These are phyloP conservation scores for Odocoileus hemionus DNA, from an alignment of 2,113 vertebrate genomes.

Conservation along the genomic window DNA sequence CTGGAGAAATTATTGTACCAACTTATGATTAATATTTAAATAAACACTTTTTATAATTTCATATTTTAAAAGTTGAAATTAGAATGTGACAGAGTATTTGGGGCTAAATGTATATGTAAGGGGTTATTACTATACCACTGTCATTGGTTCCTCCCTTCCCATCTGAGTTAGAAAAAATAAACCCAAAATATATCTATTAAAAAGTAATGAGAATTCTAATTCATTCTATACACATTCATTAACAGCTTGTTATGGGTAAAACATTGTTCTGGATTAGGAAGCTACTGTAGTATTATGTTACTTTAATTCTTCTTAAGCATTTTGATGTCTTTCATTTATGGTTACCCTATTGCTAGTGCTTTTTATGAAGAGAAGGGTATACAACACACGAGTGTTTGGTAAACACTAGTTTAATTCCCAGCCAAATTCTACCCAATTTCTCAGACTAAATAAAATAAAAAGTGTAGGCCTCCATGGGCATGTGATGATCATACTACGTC, in stretches of 20 bases:
- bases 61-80: neutral
- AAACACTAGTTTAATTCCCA: neutral
- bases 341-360: neutral
- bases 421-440: neutral
- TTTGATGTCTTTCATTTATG: neutral
- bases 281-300: neutral
- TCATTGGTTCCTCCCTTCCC: neutral
- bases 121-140: neutral
- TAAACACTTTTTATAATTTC: neutral
- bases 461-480: neutral
- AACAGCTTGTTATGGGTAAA: neutral
- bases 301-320: neutral
- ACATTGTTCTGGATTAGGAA: neutral
- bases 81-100: neutral
- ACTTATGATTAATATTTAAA: neutral
- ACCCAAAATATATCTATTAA: neutral
- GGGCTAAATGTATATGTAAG: neutral
- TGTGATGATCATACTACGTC: neutral
- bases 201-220: slow-evolving; percentile 14
- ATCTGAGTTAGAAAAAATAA: neutral
- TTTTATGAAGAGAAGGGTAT: neutral
- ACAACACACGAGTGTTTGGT: neutral
- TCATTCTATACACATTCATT: neutral
- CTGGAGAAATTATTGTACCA: neutral
- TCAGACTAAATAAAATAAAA: neutral